Base-by-base conservation (phyloP, 1,140 invertebrate species). In the Hyles euphorbiae region DNA sequence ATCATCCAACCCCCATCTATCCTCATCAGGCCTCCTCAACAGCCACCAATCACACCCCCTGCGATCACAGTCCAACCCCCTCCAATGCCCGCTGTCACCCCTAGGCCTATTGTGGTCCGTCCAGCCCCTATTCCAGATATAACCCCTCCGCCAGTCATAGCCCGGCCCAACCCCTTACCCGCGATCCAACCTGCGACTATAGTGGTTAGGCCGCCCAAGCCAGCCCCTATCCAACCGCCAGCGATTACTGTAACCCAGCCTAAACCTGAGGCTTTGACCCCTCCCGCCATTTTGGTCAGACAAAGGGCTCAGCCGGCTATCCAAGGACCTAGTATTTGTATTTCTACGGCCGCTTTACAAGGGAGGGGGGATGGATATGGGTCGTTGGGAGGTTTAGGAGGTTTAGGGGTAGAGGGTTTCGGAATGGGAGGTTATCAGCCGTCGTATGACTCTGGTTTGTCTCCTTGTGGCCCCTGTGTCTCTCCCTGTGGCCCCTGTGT, bases 1-100 rank as follows among this genome's bases (percentile, higher is more conserved):
- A 53, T 78, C 33, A 75, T 85, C 58, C 77, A 78, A 43, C 78
- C 78, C 0, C 80, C 80, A 8, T 67, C 82, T 0, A 78, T 85
- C 53, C 57, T 81, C 0, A 68, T 85, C 6, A 55, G 67, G 22
- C 78, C 78, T n/a, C 63, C 60, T 5, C 63, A 61, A 0, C 63
- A 69, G 1, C 50, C 34, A 7, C 69, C 81, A 0, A 81, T 83
- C 50, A 67, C 62, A 4, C 78, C 81, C 12, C 71, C 77, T 0
- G 22, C 64, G 0, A 68, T 83, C 6, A 65, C 64, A 0, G 70
- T 81, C 2, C 71, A 77, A 46, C 76, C 77, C 40, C 72, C 71
- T 0, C 65, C 61, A 0, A 32, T 64, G 10, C 55, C 60, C 0
- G 67, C 78, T 0, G 70, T 83, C 1, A 70, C 62, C 0, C 81